These are phyloP conservation scores for Python bivittatus DNA, from an alignment of 2,113 vertebrate genomes.

Conservation along the genomic window DNA sequence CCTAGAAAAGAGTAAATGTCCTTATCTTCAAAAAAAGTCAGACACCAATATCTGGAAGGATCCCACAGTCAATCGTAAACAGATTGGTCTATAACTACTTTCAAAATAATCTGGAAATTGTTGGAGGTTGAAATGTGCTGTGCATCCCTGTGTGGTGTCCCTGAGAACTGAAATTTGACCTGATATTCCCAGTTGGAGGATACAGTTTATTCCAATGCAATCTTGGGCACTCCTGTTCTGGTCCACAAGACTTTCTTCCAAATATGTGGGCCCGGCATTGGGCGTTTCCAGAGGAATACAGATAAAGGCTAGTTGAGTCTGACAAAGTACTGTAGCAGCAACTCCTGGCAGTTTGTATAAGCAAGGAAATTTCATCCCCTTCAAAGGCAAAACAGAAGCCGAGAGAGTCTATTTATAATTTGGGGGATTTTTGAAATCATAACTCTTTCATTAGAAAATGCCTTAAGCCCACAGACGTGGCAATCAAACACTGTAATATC, in stretches of 20 bases:
- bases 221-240: neutral
- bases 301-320: conserved; percentile 23
- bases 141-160: neutral
- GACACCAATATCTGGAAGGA: neutral
- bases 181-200: neutral
- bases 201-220: neutral
- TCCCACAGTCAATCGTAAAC: neutral
- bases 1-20: neutral
- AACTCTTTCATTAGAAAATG: conserved; percentile 69
- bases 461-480: conserved; percentile 65
- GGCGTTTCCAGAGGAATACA: neutral
- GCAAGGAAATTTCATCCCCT: conserved; percentile 40
- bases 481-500: conserved; percentile 60
- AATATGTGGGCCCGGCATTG: neutral
- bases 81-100: neutral
- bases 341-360: conserved; percentile 45
- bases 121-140: neutral
- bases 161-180: neutral
- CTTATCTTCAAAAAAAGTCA: neutral
- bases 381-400: conserved; percentile 56
- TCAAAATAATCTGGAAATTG: neutral
- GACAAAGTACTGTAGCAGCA: conserved; percentile 49
- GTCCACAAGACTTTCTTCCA: neutral
- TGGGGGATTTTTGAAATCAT: conserved; percentile 70
- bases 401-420: conserved; percentile 59